Conservation (phyloP, 2,888 invertebrate species). For the Melolontha melolontha region DNA sequence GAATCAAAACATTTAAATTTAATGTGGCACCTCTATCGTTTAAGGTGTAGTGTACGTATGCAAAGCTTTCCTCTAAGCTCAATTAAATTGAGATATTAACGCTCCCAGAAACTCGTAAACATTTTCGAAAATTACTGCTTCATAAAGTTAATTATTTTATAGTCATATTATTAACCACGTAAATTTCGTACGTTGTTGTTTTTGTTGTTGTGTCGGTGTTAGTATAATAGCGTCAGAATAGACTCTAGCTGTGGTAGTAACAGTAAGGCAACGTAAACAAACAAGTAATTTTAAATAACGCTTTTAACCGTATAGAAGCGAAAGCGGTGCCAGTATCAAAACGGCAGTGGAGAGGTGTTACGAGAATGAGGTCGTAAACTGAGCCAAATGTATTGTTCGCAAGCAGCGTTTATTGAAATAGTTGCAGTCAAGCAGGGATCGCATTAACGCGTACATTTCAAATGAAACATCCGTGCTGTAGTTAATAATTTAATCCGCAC, state of each 20-base stretch:
- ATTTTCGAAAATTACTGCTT: conserved; percentile 36
- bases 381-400: conserved; percentile 32
- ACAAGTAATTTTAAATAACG: conserved; percentile 36
- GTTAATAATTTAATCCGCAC: conserved; percentile 45
- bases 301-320: conserved; percentile 19
- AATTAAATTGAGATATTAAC: conserved; percentile 39
- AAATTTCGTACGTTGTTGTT: conserved; percentile 35
- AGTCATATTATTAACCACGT: conserved; percentile 39
- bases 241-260: conserved; percentile 10
- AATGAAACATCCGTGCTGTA: conserved; percentile 43
- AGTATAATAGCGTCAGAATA: conserved; percentile 10
- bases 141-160: conserved; percentile 41
- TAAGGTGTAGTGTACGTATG: conserved; percentile 11
- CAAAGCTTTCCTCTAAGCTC: conserved; percentile 11
- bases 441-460: conserved; percentile 40
- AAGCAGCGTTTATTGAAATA: conserved; percentile 41
- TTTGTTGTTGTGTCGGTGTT: conserved; percentile 12
- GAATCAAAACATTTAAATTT: neutral
- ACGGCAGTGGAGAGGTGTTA: conserved; percentile 27
- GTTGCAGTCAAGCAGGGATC: conserved; percentile 40
- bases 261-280: conserved; percentile 23
- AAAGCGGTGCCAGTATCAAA: conserved; percentile 22
- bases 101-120: conserved; percentile 21
- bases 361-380: conserved; percentile 35
- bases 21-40: neutral